Evolutionary conservation across 2,797 vertebrate genomes (phyloP), one percentile per base, ranked within the genome.

Genomic region (Chrysocyon brachyurus): DNA sequence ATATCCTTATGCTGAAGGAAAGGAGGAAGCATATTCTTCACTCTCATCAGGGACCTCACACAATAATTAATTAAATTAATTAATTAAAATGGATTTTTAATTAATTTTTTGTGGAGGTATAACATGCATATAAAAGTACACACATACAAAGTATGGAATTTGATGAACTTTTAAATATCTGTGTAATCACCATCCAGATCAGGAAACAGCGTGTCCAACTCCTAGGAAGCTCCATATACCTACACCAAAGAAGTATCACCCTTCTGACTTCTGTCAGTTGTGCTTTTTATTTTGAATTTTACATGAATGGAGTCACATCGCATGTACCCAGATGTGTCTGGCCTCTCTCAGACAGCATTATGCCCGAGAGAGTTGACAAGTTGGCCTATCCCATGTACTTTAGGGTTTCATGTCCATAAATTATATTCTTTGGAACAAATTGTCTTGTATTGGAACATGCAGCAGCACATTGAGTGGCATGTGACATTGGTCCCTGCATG

Each of bases 221-320:
- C 49, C 61, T 2, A 2, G 26, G 59, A 84, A 54, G 19, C 33
- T 52, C 79, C 24, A 16, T 14, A 57, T 17, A 3, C n/a, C 33
- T 31, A 14, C 19, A 31, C 22, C 15, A 19, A 15, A 8, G 8
- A 70, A 56, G 24, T 24, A 66, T 1, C 78, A 11, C 21, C 28
- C 1, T 36, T 33, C 21, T 33, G 84, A 68, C 21, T 87, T 87
- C n/a, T 28, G 4, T 85, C 68, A 10, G 24, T 49, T 66, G 59
- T 81, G 81, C 15, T 70, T 82, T 89, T 87, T 57, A 57, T 28
- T 92, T 84, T 82, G 78, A 26, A 40, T 89, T 93, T 63, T 91
- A 49, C 33, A 10, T 56, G 52, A 21, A n/a, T 40, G 33, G 75
- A 73, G 26, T 40, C 68, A 4, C 10, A 28, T 1, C 9, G 59